Percentiles rank a stretch among this genome's conserved stretches.
Conservation (phyloP, 2,113 vertebrate genomes). For the Mirounga angustirostris region DNA sequence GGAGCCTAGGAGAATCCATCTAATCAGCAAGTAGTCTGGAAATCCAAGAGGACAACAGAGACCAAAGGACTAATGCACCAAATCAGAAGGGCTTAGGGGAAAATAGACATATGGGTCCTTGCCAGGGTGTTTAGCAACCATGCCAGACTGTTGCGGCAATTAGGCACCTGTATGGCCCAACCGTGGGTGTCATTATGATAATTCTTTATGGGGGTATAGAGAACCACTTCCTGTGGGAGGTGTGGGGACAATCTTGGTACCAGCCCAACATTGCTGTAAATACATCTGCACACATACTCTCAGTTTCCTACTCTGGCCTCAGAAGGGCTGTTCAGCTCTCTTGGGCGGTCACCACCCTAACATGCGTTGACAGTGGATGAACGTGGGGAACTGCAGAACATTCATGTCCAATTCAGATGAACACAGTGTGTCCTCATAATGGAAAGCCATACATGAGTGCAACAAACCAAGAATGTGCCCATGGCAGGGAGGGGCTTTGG, state of each 20-base stretch:
- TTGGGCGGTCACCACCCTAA: not conserved
- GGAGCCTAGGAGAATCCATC: not conserved
- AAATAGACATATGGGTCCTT: not conserved
- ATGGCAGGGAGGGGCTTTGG: accelerated
- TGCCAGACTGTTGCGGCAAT: not conserved
- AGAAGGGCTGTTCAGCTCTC: too few relatives aligned
- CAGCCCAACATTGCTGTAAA: not conserved
- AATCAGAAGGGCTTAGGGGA: not conserved
- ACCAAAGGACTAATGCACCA: not conserved
- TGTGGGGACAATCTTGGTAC: not conserved
- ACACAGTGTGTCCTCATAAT: not conserved
- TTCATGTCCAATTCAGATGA: not conserved
- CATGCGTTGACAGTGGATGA: not conserved
- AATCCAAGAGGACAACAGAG: not conserved
- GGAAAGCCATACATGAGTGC: not conserved
- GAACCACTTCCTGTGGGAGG: not conserved
- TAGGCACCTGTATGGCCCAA: not conserved
- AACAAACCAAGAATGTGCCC: too few relatives aligned
- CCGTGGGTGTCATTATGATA: not conserved
- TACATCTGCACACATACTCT: not conserved
- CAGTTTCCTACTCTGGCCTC: not conserved
- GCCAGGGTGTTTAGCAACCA: not conserved
- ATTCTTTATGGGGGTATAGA: not conserved
- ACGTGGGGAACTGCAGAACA: not conserved
- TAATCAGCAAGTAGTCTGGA: not conserved